phyloP scores from a whole-genome alignment of 2,888 invertebrate species.

The Netelia fuscicornis region DNA sequence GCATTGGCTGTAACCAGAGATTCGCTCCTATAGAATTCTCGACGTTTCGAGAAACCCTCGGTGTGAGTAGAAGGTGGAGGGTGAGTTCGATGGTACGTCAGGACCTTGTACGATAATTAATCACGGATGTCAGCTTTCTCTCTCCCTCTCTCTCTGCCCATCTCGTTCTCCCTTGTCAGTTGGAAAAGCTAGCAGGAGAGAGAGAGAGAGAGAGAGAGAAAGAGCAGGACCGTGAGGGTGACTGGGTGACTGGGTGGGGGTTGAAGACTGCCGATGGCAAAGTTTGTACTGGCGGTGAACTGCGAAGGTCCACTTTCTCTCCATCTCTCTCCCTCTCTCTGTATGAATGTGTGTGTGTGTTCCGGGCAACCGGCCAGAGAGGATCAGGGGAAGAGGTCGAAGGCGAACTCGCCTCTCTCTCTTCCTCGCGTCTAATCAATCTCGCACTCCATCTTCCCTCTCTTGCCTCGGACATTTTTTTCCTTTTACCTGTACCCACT shows the following conservation, averaged over 20 bases:
- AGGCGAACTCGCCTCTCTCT: constrained; percentile 51
- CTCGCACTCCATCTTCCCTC: constrained; percentile 42
- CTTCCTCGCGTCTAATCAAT: constrained; percentile 65
- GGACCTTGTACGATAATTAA: constrained; percentile 64
- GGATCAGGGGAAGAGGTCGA: constrained; percentile 59
- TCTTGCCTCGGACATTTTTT: not conserved
- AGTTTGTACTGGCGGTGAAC: constrained; percentile 66
- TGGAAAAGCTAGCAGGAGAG: constrained; percentile 29
- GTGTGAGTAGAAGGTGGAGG: constrained; percentile 28
- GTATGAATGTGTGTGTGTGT: constrained; percentile 34
- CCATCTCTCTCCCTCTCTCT: constrained; percentile 1
- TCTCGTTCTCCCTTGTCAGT: constrained; percentile 32
- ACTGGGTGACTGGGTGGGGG: too few relatives aligned
- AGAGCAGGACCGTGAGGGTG: not conserved
- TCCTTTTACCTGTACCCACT: not conserved
- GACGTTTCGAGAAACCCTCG: constrained; percentile 38
- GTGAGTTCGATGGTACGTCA: constrained; percentile 34
- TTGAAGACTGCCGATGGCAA: constrained; percentile 54
- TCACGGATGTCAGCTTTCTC: constrained; percentile 60
- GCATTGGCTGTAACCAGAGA: constrained; percentile 48
- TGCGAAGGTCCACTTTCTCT: constrained; percentile 52
- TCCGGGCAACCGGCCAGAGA: constrained; percentile 70
- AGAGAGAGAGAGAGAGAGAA: constrained; percentile 12
- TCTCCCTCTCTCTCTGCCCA: not conserved
- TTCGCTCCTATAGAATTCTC: constrained; percentile 52